Conservation (phyloP, 1,140 invertebrate genomes). For the Sycophaga agraensis region DNA sequence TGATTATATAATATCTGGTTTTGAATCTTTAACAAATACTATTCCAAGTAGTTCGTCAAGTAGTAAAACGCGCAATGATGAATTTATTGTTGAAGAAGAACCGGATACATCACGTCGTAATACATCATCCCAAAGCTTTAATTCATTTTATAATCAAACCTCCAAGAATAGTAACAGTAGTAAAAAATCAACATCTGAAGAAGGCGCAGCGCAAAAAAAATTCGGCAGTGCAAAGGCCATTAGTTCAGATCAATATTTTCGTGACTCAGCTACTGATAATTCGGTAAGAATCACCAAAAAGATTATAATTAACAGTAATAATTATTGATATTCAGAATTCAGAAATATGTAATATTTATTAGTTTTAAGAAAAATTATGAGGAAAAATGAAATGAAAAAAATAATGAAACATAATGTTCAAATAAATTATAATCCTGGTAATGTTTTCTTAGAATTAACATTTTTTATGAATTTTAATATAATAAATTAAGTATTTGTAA, state of each 20-base stretch:
- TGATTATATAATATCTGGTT: conserved; percentile 28
- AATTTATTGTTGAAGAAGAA: conserved; percentile 47
- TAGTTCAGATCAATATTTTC: conserved; percentile 95
- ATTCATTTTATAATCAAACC: background rate
- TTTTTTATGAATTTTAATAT: background rate
- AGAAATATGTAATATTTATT: too few relatives aligned
- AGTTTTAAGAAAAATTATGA: too few relatives aligned
- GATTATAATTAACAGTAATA: too few relatives aligned
- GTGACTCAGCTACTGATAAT: conserved; percentile 66
- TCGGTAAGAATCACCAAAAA: conserved; percentile 54
- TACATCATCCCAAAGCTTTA: conserved; percentile 31
- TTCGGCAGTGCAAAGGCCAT: conserved; percentile 97
- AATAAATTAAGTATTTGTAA: background rate
- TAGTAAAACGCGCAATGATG: conserved; percentile 41
- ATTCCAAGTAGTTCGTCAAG: conserved; percentile 3
- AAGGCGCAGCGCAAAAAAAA: conserved; percentile 84
- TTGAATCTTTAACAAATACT: conserved; percentile 18
- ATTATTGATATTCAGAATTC: too few relatives aligned
- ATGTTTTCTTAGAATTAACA: background rate
- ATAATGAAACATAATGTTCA: too few relatives aligned
- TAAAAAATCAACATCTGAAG: background rate
- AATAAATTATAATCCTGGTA: too few relatives aligned
- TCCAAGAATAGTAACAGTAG: conserved; percentile 5
- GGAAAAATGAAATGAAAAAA: too few relatives aligned
- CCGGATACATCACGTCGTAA: conserved; percentile 45